Evolutionary conservation across 2,888 invertebrate species (phyloP).

Genomic region (Perdita meconis): DNA sequence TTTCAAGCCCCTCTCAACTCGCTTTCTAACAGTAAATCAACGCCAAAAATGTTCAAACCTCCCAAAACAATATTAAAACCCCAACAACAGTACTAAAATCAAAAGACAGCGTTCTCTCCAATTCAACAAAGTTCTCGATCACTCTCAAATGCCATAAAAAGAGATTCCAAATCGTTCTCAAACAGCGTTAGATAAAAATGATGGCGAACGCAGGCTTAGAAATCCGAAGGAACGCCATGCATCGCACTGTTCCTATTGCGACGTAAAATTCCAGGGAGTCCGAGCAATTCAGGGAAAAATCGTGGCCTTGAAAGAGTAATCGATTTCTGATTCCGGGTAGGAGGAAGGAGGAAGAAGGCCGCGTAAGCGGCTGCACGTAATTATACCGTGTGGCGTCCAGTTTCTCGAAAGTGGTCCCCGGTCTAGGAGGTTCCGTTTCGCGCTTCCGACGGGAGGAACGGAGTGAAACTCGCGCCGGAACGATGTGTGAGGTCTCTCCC

Average conservation of each 20-base stretch:
- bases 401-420: conserved; percentile 40
- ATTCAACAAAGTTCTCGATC: no score
- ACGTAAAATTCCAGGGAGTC: conserved; percentile 10
- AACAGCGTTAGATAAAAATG: no score
- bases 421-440: conserved; percentile 51
- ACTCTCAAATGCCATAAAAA: no score
- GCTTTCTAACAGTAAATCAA: no score
- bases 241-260: not conserved
- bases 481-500: conserved; percentile 76
- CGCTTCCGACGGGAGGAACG: conserved; percentile 52
- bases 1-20: no score
- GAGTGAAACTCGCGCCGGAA: conserved; percentile 52
- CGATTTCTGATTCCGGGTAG: conserved; percentile 52
- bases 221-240: not conserved
- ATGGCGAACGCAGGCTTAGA: not conserved
- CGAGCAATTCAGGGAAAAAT: conserved; percentile 42
- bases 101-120: no score
- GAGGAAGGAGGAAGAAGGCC: conserved; percentile 27
- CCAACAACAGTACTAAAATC: no score
- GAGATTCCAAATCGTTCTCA: no score
- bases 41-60: no score
- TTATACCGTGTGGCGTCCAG: conserved; percentile 55
- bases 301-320: conserved; percentile 31
- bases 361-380: conserved; percentile 56
- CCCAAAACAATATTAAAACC: no score